Evolutionary conservation across 2,888 invertebrate species (phyloP).

Genomic region (Agrotis clavis): DNA sequence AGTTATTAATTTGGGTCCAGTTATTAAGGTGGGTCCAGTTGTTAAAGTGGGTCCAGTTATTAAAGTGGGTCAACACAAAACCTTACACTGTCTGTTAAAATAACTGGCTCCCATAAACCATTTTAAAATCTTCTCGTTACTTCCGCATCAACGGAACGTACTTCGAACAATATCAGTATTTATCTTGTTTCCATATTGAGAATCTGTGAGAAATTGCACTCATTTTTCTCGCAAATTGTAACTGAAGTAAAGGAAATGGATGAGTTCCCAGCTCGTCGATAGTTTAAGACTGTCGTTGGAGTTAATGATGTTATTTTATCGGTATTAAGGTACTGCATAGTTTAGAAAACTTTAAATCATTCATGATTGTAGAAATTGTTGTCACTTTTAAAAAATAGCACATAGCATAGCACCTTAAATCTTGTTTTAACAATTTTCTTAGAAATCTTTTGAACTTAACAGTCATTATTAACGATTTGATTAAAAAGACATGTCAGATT

Average conservation of each 20-base stretch:
- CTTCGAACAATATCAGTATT: conserved; percentile 40
- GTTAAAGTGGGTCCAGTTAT: too few species aligned
- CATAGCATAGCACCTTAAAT: too few species aligned
- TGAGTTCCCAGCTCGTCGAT: conserved; percentile 29
- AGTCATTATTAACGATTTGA: too few species aligned
- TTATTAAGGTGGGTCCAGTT: too few species aligned
- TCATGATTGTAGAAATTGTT: too few species aligned
- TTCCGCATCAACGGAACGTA: conserved; percentile 29
- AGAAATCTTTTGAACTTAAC: too few species aligned
- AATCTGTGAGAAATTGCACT: conserved; percentile 56
- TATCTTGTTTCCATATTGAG: conserved; percentile 54
- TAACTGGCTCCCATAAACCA: conserved; percentile 22
- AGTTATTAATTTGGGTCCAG: too few species aligned
- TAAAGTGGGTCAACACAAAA: too few species aligned
- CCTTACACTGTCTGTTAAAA: background rate
- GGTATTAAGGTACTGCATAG: background rate
- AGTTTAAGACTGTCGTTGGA: conserved; percentile 15
- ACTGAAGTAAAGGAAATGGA: conserved; percentile 43
- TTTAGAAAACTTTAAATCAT: too few species aligned
- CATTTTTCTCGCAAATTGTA: conserved; percentile 55
- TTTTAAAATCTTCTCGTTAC: conserved; percentile 32
- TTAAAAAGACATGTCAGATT: too few species aligned
- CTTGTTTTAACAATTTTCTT: too few species aligned
- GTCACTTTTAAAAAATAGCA: too few species aligned
- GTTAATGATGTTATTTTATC: background rate